Conservation (phyloP, 2,113 vertebrate species). For the Nannobrachium achirus region DNA sequence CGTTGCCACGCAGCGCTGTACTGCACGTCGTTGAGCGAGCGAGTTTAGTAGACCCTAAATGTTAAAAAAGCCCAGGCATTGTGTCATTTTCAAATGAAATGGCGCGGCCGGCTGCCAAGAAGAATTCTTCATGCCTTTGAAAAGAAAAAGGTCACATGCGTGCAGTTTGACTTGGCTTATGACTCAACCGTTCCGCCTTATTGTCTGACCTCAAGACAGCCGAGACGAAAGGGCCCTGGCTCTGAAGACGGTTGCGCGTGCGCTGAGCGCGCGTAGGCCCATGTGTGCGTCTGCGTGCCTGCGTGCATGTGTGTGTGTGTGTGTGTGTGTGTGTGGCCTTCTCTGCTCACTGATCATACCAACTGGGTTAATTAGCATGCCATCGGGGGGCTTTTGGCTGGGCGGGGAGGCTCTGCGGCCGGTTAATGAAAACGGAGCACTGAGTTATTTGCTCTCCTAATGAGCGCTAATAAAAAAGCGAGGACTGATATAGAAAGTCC, state of each 20-base stretch:
- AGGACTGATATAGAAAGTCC: slow-evolving; percentile 74
- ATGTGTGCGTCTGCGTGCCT: slow-evolving; percentile 37
- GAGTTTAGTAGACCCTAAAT: no score
- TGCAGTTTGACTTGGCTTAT: slow-evolving; percentile 32
- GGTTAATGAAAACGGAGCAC: slow-evolving; percentile 75
- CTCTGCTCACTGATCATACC: slow-evolving; percentile 44
- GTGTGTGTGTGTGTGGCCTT: slow-evolving; percentile 63
- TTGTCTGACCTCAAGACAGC: slow-evolving; percentile 41
- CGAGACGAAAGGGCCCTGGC: slow-evolving; percentile 19
- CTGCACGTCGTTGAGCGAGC: no score
- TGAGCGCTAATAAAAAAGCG: slow-evolving; percentile 85
- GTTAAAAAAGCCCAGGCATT: no score
- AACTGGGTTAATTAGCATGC: slow-evolving; percentile 75
- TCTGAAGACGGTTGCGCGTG: slow-evolving; percentile 39
- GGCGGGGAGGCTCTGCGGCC: neutral
- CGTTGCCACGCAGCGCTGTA: no score
- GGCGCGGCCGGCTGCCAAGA: no score
- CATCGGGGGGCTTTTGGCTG: slow-evolving; percentile 33
- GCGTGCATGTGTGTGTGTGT: slow-evolving; percentile 8
- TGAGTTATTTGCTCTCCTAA: slow-evolving; percentile 83
- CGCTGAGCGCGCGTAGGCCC: slow-evolving; percentile 19
- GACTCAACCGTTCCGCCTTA: slow-evolving; percentile 67
- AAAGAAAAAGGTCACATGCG: neutral
- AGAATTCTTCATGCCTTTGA: no score
- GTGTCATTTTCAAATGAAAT: no score